Base-by-base conservation (phyloP, 2,113 vertebrate species). In the Cyanoderma ruficeps region DNA sequence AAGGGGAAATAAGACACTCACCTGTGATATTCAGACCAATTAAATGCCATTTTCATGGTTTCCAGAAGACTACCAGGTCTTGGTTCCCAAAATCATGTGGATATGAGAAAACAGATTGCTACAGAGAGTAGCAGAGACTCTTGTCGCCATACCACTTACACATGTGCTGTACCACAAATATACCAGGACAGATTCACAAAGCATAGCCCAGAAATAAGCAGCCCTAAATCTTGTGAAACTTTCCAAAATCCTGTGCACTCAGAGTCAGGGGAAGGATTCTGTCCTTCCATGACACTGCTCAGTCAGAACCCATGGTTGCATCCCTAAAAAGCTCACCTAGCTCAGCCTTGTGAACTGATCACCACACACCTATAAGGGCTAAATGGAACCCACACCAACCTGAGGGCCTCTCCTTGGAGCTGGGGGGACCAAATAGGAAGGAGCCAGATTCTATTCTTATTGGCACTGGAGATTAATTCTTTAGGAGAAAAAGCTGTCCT, bases 341-440 rank as follows among this genome's bases (percentile, higher is more conserved):
- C 12, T 41, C 44, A 37, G 65, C 15, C 24, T 7, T 13, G 25
- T 59, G 39, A 55, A 65, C 35, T 21, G 33, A 49, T 55, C 64
- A 35, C 39, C 2, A 1, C 0, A 0, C 42, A 80, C n/a, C 21
- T 55, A 15, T 47, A 71, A 78, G 80, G n/a, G 47, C 86, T 89
- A 94, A 91, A 91, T 10, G 2, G 39, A 81, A 68, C 27, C 22
- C 5, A 4, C 44, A 79, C 15, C 41, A 44, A 2, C 3, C 41
- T 47, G 39, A 1, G 0, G 7, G 17, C 28, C 37, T 79, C 63
- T 76, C 4, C 37, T 44, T 60, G n/a, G 21, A 75, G 27, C 13
- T 57, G 22, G 12, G 22, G 14, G 39, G 67, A 69, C 8, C 23
- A 44, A 47, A 79, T 8, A 55, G 15, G 23, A 94, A 84, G 35